These are phyloP conservation scores for Stenichneumon culpator DNA, from an alignment of 2,888 invertebrate genomes.

Conservation along the genomic window DNA sequence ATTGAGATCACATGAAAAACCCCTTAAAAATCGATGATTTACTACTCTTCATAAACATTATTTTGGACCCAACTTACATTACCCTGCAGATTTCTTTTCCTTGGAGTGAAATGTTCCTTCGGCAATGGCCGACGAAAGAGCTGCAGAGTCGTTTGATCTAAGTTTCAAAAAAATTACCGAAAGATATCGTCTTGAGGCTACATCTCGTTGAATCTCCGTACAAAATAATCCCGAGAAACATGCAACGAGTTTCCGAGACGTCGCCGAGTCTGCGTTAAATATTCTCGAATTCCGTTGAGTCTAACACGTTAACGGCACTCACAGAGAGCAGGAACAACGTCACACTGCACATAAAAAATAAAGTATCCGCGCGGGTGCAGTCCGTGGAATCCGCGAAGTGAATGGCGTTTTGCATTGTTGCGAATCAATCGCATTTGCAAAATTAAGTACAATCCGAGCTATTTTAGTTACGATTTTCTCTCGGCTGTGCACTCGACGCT, in stretches of 20 bases:
- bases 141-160: background rate
- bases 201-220: background rate
- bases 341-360: constrained; percentile 37
- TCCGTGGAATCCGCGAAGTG: background rate
- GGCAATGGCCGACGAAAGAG: background rate
- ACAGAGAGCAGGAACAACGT: constrained; percentile 44
- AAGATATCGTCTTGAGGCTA: background rate
- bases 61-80: constrained; percentile 4
- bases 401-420: background rate
- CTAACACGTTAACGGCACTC: constrained; percentile 9
- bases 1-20: background rate
- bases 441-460: constrained; percentile 28
- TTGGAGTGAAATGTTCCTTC: background rate
- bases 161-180: background rate
- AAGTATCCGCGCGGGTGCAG: background rate
- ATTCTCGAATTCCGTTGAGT: constrained; percentile 5
- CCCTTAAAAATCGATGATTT: background rate
- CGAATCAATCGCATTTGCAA: constrained; percentile 2
- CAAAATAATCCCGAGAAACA: background rate
- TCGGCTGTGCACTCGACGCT: constrained; percentile 75
- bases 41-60: background rate
- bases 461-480: constrained; percentile 73
- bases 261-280: background rate
- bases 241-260: background rate
- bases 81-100: background rate